These are phyloP conservation scores for Notolepis coatsorum DNA, from an alignment of 2,797 vertebrate species.

Conservation along the genomic window DNA sequence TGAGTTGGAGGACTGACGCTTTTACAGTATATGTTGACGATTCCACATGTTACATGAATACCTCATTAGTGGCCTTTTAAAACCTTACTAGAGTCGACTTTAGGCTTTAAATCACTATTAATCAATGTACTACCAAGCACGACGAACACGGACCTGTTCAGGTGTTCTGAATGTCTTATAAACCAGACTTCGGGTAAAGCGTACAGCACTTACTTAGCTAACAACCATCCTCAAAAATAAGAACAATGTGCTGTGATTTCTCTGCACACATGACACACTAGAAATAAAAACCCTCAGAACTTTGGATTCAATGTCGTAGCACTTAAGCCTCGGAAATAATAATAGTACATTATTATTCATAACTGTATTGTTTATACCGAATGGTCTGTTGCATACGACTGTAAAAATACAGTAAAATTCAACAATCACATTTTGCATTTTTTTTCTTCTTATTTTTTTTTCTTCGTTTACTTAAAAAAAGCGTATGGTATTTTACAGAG, in stretches of 20 bases:
- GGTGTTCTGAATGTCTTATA: constrained; percentile 41
- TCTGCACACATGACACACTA: constrained; percentile 64
- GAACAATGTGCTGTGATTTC: constrained; percentile 55
- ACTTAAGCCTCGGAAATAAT: constrained; percentile 81
- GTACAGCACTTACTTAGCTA: constrained; percentile 54
- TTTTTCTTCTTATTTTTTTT: constrained; percentile 74
- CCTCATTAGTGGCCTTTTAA: too few species aligned
- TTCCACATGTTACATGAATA: constrained; percentile 9
- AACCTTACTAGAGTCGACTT: too few species aligned
- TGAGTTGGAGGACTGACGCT: too few species aligned
- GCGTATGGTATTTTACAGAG: constrained; percentile 82
- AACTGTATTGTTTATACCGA: constrained; percentile 69
- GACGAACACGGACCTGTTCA: background rate
- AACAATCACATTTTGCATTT: constrained; percentile 82
- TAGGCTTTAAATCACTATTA: too few species aligned
- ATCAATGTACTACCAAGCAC: background rate
- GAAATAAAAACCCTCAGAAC: constrained; percentile 55
- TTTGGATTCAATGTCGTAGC: too few species aligned
- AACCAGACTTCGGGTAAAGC: constrained; percentile 22
- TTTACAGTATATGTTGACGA: too few species aligned
- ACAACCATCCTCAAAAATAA: too few species aligned
- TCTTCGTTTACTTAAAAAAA: constrained; percentile 80
- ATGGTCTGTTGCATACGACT: constrained; percentile 84
- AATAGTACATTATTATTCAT: constrained; percentile 67
- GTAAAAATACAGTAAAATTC: constrained; percentile 87